Conservation (phyloP, 2,113 vertebrate species). For the Myrmophylax atrothorax region DNA sequence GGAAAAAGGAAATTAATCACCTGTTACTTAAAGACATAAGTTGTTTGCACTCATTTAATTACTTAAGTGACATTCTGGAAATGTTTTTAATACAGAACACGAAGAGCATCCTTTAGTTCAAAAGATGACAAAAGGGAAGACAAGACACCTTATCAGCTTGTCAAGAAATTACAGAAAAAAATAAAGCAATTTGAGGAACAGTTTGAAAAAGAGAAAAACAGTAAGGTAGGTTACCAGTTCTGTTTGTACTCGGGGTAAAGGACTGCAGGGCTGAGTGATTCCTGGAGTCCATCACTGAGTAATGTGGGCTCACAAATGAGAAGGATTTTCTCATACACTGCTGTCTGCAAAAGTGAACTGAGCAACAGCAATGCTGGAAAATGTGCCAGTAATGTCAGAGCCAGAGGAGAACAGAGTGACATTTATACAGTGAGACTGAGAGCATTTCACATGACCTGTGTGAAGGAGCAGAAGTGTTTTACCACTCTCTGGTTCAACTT, state of each 20-base stretch:
- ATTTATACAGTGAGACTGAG: not conserved
- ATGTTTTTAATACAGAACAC: conserved; percentile 79
- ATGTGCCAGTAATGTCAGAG: not conserved
- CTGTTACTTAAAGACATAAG: not conserved
- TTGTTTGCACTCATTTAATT: not conserved
- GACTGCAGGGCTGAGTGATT: not conserved
- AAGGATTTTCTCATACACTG: accelerated
- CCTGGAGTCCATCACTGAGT: not conserved
- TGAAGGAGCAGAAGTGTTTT: not conserved
- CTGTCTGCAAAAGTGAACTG: not conserved
- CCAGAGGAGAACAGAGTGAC: not conserved
- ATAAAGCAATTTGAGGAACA: conserved; percentile 98
- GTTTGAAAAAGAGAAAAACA: conserved; percentile 95
- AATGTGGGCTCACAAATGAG: not conserved
- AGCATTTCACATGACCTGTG: not conserved
- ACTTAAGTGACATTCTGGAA: not conserved
- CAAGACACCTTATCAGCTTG: conserved; percentile 89
- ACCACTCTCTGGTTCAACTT: not conserved
- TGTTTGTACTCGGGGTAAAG: not conserved
- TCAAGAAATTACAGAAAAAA: conserved; percentile 97
- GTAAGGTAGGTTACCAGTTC: conserved; percentile 78
- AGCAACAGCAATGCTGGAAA: not conserved
- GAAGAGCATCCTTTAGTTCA: conserved; percentile 90
- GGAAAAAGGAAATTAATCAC: not conserved
- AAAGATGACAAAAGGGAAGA: conserved; percentile 92